These are phyloP conservation scores for Lanistes nyassanus DNA, from an alignment of 1,140 invertebrate genomes.

Conservation along the genomic window DNA sequence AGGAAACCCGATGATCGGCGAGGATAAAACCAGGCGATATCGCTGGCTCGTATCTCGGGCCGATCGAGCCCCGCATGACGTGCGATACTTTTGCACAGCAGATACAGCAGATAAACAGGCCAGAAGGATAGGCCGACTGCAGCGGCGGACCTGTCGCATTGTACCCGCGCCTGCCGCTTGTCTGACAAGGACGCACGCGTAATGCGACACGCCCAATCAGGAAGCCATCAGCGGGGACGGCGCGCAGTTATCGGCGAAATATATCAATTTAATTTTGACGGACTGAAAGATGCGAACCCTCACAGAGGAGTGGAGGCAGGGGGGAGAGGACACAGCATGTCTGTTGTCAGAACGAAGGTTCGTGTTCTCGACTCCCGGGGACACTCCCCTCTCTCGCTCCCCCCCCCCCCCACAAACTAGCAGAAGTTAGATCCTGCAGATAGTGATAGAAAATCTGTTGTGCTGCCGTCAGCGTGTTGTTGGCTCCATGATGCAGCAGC, in stretches of 20 bases:
- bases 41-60: neutral
- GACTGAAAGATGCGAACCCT: slow-evolving; percentile 1
- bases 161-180: neutral
- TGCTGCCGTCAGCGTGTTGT: too few species aligned
- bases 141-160: neutral
- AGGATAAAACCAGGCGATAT: neutral
- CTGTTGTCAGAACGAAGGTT: too few species aligned
- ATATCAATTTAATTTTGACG: slow-evolving; percentile 12
- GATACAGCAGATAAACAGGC: neutral
- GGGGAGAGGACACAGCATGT: too few species aligned
- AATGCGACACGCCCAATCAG: neutral
- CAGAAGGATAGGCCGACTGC: neutral
- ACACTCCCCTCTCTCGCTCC: neutral
- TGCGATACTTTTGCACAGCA: neutral
- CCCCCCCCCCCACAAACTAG: too few species aligned
- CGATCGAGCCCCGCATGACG: neutral
- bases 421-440: too few species aligned
- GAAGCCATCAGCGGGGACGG: neutral
- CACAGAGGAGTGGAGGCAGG: neutral
- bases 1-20: neutral
- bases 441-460: too few species aligned
- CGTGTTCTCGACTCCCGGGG: too few species aligned
- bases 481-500: too few species aligned
- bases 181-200: neutral
- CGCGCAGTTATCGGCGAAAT: neutral